phyloP scores from a whole-genome alignment of 2,113 vertebrate genomes.

The Poicephalus meyeri region DNA sequence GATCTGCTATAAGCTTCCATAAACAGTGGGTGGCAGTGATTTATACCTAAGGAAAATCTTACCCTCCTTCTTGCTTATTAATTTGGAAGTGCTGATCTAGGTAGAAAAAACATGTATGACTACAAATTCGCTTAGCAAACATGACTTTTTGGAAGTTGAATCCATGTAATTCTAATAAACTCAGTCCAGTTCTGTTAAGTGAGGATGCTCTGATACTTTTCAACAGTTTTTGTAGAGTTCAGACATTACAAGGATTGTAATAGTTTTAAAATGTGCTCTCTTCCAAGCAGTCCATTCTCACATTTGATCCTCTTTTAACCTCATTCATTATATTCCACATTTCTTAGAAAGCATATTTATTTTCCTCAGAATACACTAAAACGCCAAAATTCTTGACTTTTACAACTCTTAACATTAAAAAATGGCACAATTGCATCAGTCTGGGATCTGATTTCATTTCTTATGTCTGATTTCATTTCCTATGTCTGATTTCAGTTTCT shows the following conservation, averaged over 20 bases:
- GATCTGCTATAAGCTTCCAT: neutral
- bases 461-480: neutral
- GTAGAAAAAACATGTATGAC: neutral
- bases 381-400: neutral
- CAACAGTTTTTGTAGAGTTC: neutral
- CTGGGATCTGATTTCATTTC: neutral
- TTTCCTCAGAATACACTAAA: neutral
- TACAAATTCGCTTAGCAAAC: slow-evolving; percentile 23
- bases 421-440: neutral
- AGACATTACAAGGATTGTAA: neutral
- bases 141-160: neutral
- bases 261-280: neutral
- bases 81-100: neutral
- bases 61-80: neutral
- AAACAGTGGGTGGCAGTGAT: neutral
- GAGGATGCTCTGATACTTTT: neutral
- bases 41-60: neutral
- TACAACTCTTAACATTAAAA: neutral
- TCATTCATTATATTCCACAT: neutral
- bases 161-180: neutral
- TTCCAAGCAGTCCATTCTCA: neutral
- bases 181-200: neutral
- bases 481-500: neutral
- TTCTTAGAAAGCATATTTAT: neutral
- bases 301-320: neutral